Evolutionary conservation across 2,113 vertebrate genomes (phyloP).

Genomic region (Alligator sinensis): DNA sequence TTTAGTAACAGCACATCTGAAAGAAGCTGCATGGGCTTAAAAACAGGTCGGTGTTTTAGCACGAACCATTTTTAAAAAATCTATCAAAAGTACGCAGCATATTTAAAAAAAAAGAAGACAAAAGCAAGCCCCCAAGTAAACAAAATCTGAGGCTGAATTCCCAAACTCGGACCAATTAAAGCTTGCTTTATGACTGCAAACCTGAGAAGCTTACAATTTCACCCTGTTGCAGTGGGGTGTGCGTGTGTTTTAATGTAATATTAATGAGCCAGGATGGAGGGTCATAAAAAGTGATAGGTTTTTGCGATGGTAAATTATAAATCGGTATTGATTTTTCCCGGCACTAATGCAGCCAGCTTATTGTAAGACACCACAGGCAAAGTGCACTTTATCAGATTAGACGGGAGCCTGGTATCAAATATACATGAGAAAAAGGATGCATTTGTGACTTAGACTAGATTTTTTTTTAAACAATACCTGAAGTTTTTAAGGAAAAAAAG

Average conservation of each 20-base stretch:
- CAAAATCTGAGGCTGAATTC: conserved; percentile 77
- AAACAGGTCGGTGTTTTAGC: conserved; percentile 8
- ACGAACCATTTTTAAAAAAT: conserved; percentile 44
- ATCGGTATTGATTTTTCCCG: conserved; percentile 99
- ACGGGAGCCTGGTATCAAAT: conserved; percentile 90
- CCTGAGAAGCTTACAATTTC: conserved; percentile 83
- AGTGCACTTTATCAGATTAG: conserved; percentile 96
- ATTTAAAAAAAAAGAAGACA: neutral
- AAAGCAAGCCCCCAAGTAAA: conserved; percentile 60
- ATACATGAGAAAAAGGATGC: conserved; percentile 91
- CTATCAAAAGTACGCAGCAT: conserved; percentile 39
- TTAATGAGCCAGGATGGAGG: conserved; percentile 97
- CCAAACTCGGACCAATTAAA: conserved; percentile 86
- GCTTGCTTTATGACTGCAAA: conserved; percentile 82
- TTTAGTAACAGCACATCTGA: neutral
- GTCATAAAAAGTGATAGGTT: conserved; percentile 98
- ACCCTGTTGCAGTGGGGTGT: conserved; percentile 79
- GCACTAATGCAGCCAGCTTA: conserved; percentile 90
- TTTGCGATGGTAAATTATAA: conserved; percentile 99
- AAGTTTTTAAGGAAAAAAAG: conserved; percentile 79
- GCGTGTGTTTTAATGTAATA: conserved; percentile 96
- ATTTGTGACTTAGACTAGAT: conserved; percentile 86
- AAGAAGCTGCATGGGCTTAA: conserved; percentile 21
- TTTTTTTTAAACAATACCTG: conserved; percentile 82
- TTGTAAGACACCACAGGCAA: conserved; percentile 90